A percentile compares a stretch with the other conserved stretches of the same genome.
phyloP scores from a whole-genome alignment of 2,888 invertebrate species.

The Rhingia campestris region DNA sequence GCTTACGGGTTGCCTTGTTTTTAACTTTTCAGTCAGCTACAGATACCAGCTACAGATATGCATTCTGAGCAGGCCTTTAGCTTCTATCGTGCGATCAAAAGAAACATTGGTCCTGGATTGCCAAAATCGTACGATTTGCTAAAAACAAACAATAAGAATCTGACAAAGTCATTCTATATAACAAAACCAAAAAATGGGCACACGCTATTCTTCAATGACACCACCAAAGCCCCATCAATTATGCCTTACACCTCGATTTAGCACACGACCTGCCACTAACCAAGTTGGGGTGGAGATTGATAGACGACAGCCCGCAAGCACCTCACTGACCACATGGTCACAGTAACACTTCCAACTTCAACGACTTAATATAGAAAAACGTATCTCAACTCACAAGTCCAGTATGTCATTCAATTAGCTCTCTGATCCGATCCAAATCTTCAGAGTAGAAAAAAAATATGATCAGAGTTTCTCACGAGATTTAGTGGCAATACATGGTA shows the following conservation, averaged over 20 bases:
- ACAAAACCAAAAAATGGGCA: background rate
- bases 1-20: too few species aligned
- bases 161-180: too few species aligned
- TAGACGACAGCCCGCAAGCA: constrained; percentile 46
- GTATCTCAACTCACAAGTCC: constrained; percentile 15
- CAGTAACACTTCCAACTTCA: background rate
- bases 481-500: constrained; percentile 26
- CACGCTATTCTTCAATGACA: background rate
- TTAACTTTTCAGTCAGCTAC: too few species aligned
- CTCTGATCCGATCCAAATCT: background rate
- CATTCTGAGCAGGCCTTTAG: too few species aligned
- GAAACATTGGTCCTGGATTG: too few species aligned
- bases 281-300: constrained; percentile 72
- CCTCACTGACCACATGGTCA: constrained; percentile 65
- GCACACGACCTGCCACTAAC: constrained; percentile 50
- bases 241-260: constrained; percentile 15
- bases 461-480: constrained; percentile 61
- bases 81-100: too few species aligned
- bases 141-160: too few species aligned
- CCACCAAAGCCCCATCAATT: constrained; percentile 6
- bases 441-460: constrained; percentile 13
- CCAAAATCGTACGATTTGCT: too few species aligned
- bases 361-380: constrained; percentile 4
- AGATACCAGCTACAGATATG: too few species aligned
- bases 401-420: constrained; percentile 63